Base-by-base conservation (phyloP, 2,797 vertebrate species). In the Hydrophis major region DNA sequence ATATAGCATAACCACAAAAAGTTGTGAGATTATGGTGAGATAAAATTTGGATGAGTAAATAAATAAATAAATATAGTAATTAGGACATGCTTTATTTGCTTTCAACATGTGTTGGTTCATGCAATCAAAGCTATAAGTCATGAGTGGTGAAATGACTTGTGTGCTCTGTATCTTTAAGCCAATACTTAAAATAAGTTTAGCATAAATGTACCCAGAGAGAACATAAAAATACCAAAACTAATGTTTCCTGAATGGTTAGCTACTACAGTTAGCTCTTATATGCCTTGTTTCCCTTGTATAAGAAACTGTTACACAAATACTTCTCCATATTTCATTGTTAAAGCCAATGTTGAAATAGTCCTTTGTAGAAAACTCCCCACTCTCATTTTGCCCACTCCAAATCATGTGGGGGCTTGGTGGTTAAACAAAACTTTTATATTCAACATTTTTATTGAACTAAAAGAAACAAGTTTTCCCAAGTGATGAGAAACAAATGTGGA, bases 381-480 rank as follows among this genome's bases (percentile, higher is more conserved):
- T 94, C 89, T 88, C 56, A 93, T 93, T 89, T 91, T 25, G 56
- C 32, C 3, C 57, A 55, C 42, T 93, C 88, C 28, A 16, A 91
- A 1, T 0, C 3, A 60, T n/a, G 83, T 95, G 59, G 93, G 95
- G 74, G 87, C 37, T 20, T 12, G 12, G 96, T 47, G 0, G 47
- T 95, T 96, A 95, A 95, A 94, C n/a, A 63, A 57, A 50, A 42
- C 28, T 94, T 95, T 97, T 94, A 95, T 94, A 93, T 96, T 93
- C 22, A 88, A 97, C 92, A 93, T 96, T 90, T 96, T 95, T 96
- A 60, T 93, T 96, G 91, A 96, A 96, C 94, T 92, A 96, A 87
- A 37, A 74, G 96, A 97, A 92, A 90, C 66, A 92, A 92, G 93
- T 93, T 97, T 95, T 96, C 96, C 95, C 96, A 95, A 95, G 95